These are phyloP conservation scores for Semnopithecus entellus DNA, from an alignment of 2,113 vertebrate species.

Conservation along the genomic window DNA sequence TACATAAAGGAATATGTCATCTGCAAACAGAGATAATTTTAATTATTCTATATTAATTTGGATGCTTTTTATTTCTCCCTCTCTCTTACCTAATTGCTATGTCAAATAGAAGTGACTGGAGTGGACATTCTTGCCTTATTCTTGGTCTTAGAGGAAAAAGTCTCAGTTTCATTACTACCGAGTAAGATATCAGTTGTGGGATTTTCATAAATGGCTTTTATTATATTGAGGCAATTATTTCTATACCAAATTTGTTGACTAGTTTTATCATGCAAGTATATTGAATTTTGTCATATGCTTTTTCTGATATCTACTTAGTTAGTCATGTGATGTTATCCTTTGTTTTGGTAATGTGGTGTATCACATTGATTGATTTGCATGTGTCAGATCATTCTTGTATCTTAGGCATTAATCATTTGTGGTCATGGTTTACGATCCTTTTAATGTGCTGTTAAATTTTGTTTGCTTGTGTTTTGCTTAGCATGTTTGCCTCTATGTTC, in stretches of 20 bases:
- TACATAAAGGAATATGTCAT: background rate
- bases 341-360: background rate
- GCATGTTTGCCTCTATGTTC: background rate
- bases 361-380: background rate
- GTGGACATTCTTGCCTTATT: background rate
- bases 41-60: background rate
- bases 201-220: background rate
- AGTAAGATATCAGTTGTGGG: background rate
- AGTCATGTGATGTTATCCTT: background rate
- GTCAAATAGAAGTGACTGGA: background rate
- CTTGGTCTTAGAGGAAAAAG: background rate
- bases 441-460: background rate
- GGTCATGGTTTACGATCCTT: background rate
- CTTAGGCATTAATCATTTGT: background rate
- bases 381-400: background rate
- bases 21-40: background rate
- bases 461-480: background rate
- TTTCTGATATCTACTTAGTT: background rate
- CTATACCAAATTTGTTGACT: background rate
- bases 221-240: background rate
- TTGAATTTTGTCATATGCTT: background rate
- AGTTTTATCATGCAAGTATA: background rate
- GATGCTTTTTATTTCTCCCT: background rate
- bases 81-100: background rate
- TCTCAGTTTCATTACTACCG: background rate